phyloP scores from a whole-genome alignment of 2,888 invertebrate genomes.

The Nomada lathburiana region DNA sequence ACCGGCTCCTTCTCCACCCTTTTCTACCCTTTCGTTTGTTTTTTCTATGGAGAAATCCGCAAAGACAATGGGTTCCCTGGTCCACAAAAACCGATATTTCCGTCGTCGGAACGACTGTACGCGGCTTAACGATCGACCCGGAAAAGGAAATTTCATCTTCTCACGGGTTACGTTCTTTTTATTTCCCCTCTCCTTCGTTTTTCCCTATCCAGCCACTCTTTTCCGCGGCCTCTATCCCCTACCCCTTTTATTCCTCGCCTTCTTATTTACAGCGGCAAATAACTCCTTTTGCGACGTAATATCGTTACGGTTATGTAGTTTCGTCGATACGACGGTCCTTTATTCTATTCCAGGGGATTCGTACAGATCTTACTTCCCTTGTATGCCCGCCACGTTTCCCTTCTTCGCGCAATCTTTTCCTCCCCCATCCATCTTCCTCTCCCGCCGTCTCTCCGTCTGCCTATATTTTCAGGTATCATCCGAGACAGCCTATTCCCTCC shows the following conservation, averaged over 20 bases:
- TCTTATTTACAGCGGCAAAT: conserved; percentile 65
- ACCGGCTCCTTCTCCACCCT: background rate
- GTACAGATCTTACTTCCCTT: conserved; percentile 44
- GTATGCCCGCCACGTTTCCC: conserved; percentile 56
- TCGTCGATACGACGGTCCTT: conserved; percentile 67
- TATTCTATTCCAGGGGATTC: conserved; percentile 67
- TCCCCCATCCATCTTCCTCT: background rate
- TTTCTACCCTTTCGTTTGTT: background rate
- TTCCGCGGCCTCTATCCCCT: background rate
- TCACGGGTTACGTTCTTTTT: conserved; percentile 53
- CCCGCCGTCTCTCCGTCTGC: background rate
- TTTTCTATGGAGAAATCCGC: conserved; percentile 22
- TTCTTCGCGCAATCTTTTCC: conserved; percentile 15
- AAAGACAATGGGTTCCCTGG: conserved; percentile 66
- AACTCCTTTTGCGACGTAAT: conserved; percentile 67
- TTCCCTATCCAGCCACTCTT: conserved; percentile 33
- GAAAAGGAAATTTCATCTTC: conserved; percentile 73
- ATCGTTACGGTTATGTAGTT: conserved; percentile 71
- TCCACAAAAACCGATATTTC: conserved; percentile 69
- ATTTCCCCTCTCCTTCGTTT: conserved; percentile 26
- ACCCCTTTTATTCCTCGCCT: conserved; percentile 40
- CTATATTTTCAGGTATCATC: conserved; percentile 53
- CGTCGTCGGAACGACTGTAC: conserved; percentile 55
- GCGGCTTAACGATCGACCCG: conserved; percentile 68
- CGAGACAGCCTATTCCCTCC: conserved; percentile 62